These are phyloP conservation scores for Trematomus bernacchii DNA, from an alignment of 2,797 vertebrate genomes.

Conservation along the genomic window DNA sequence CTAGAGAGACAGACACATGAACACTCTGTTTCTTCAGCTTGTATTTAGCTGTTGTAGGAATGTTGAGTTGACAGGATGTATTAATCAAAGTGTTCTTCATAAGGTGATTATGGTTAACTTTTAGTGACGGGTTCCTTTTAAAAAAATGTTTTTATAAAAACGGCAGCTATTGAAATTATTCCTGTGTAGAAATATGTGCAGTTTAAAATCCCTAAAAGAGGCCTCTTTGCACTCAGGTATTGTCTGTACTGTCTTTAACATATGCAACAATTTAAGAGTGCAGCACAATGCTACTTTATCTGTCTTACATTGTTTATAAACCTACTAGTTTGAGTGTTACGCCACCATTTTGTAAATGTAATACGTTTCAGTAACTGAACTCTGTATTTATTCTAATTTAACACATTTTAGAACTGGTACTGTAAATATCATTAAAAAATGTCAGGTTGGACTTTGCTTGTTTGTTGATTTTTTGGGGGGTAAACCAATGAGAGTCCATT, in stretches of 20 bases:
- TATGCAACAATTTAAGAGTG: conserved; percentile 21
- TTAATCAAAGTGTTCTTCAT: conserved; percentile 26
- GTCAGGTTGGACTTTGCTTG: conserved; percentile 2
- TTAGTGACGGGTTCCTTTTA: conserved; percentile 22
- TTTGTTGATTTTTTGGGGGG: conserved; percentile 12
- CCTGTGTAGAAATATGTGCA: conserved; percentile 34
- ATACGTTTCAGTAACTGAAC: conserved; percentile 36
- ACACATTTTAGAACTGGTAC: conserved; percentile 43
- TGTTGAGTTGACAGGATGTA: conserved; percentile 4
- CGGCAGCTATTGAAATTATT: conserved; percentile 70
- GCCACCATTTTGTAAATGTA: conserved; percentile 47
- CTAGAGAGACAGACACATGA: not conserved
- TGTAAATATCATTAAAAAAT: conserved; percentile 62
- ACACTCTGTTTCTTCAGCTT: conserved; percentile 13
- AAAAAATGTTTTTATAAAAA: conserved; percentile 20
- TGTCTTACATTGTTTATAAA: conserved; percentile 19
- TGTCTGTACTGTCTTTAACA: conserved; percentile 24
- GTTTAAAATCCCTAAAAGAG: conserved; percentile 27
- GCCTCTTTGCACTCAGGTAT: conserved; percentile 34
- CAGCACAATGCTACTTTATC: conserved; percentile 25
- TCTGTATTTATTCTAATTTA: conserved; percentile 76
- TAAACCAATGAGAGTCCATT: not conserved
- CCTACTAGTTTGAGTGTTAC: conserved; percentile 18
- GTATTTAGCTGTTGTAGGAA: conserved; percentile 20
- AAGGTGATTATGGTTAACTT: conserved; percentile 25